Base-by-base conservation (phyloP, 2,888 invertebrate genomes). In the Lithophane leautieri region DNA sequence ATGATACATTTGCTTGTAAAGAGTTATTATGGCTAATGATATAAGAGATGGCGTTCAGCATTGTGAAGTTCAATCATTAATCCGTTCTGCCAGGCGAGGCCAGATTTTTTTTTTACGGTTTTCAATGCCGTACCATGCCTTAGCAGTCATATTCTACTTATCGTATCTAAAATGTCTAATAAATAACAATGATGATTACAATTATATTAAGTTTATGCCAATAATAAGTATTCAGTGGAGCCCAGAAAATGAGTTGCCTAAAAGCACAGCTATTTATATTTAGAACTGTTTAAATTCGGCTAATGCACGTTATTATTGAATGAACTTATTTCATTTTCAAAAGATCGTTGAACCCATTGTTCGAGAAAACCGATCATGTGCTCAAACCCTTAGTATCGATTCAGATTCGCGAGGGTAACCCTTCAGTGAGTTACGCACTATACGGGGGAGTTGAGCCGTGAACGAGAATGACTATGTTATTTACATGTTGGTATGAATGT, bases 361-460 rank as follows among this genome's bases (percentile, higher is more conserved):
- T 82, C 52, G 58, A 54, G 62, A 71, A 78, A 83, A 83, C 78
- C 83, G 83, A 83, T 83, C 81, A 83, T 83, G 81, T 82, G 73
- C 79, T 82, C 79, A 83, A 84, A 81, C 73, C 84, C 69, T 81
- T 84, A 77, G 68, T 82, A 83, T 83, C 78, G 83, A 83, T 83
- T 84, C 69, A 69, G 78, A 83, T 73, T 81, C 73, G 69, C 72
- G 68, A 71, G 78, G 82, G 83, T 54, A 73, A 69, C 84, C 78
- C 83, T 83, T 84, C 83, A 81, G 62, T 83, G 81, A 81, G 83
- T 84, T 84, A 84, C 82, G 70, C 70, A 83, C 84, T 83, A 74
- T 71, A 73, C 83, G 69, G 62, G 76, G 83, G 82, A 83, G 79
- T 79, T 79, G 71, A 83, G 71, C 66, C 71, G 83, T 82, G 79